Base-by-base conservation (phyloP, 2,888 invertebrate species). In the Leucophenga maculata region DNA sequence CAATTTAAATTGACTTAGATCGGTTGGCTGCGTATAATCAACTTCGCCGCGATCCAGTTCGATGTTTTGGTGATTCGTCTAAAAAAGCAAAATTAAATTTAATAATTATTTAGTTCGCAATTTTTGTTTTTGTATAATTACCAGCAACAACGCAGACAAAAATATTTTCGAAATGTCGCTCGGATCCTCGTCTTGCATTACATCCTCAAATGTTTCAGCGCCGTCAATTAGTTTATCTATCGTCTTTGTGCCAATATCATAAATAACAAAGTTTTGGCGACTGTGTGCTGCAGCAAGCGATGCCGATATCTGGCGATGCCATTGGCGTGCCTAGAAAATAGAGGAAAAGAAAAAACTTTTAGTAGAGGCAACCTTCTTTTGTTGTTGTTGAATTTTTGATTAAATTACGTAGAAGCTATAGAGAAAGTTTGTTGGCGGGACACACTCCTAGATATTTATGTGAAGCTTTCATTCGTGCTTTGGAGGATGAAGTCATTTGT, bases 241-340 rank as follows among this genome's bases (percentile, higher is more conserved):
- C 16, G 88, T 84, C 71, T 88, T 85, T 1, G 81, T 83, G 0
- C 87, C 87, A 18, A 88, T 66, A n/a, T 80, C 77, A 55, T 77
- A 80, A 4, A 88, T 80, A 69, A 86, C 86, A 48, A 88, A 88
- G 73, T 87, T 86, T 74, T 88, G 87, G 1, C 88, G 83, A 3
- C 82, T 80, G 65, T 85, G 85, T 0, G 88, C 85, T 32, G 81
- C 77, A 3, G 84, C 83, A 54, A 88, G 74, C 8, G 84, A 80
- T 8, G 88, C 87, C 39, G 79, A 83, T 22, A 88, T 59, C n/a
- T 83, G 75, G 14, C 78, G 77, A 69, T 88, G 88, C 88, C 88
- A 88, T 57, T 84, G 78, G 71, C 82, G 77, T 14, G 87, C 80
- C 88, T 88, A 20, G 8, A 68, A 68, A 16, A 39, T 6, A 39